Evolutionary conservation across 1,140 invertebrate species (phyloP), one percentile per base, ranked within the genome.

Genomic region (Bombus balteatus): DNA sequence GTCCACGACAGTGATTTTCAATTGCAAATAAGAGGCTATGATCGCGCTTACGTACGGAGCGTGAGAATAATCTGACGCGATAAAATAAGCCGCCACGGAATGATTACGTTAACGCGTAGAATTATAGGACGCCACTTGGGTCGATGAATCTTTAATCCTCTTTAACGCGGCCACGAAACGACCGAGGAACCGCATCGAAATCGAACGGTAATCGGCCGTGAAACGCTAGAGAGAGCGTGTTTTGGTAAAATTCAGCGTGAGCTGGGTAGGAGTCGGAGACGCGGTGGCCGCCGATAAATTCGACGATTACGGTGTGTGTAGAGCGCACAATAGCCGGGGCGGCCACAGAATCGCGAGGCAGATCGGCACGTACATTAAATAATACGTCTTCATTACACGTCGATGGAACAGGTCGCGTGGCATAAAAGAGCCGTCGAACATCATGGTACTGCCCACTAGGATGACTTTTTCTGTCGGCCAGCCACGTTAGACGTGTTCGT

Each of bases 351-450:
- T 57, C 66, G 66, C 66, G n/a, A 34, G 22, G 12, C 73, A 41
- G 25, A 22, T 25, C 87, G 70, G 66, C 88, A 59, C 73, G 78
- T 84, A 75, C 81, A 87, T 90, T 85, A 89, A 90, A 89, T 84
- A 85, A 90, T 87, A 90, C 88, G 88, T 90, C 89, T 90, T 90
- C 89, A 90, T 90, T 87, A 87, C 86, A 75, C 86, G 88, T 83
- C 88, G 85, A 90, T 89, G 85, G 88, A 87, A 82, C 84, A 87
- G 88, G 71, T 89, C 89, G 89, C 88, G 89, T 90, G 88, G 88
- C 85, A 90, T 90, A 90, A 90, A 90, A 87, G 86, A 90, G 79
- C 62, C 53, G 73, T 22, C 87, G 76, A 80, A 73, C 41, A 79
- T 66, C 59, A 28, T 32, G 87, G 62, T 59, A 81, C 87, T 41